phyloP scores from a whole-genome alignment of 2,113 vertebrate genomes.

The Pseudopipra pipra region DNA sequence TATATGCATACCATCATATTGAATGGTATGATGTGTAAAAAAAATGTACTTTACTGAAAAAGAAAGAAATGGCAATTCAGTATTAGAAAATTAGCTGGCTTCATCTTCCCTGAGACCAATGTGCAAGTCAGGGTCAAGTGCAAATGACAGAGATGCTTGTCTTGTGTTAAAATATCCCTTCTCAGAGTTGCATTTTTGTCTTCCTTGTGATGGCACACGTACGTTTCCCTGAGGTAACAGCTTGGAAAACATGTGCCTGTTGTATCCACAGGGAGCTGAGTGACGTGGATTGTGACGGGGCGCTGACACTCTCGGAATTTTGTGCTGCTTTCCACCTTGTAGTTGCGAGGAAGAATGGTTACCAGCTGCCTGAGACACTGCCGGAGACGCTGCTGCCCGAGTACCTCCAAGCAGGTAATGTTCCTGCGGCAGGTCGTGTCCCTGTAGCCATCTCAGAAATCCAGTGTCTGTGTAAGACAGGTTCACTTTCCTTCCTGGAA shows the following conservation, averaged over 20 bases:
- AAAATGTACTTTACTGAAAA: not conserved
- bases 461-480: fast-evolving
- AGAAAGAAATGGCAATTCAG: not conserved
- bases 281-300: constrained; percentile 91
- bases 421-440: fast-evolving
- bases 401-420: constrained; percentile 74
- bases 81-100: not conserved
- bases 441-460: not conserved
- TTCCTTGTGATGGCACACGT: fast-evolving
- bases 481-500: not conserved
- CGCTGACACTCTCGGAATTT: constrained; percentile 87
- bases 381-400: constrained; percentile 83
- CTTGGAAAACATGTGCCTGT: not conserved
- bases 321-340: constrained; percentile 95
- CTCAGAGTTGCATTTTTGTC: not conserved
- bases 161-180: not conserved
- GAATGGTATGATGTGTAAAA: not conserved
- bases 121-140: not conserved
- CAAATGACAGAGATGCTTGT: not conserved
- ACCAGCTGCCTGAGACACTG: constrained; percentile 86
- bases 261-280: constrained; percentile 86
- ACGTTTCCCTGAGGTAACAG: not conserved
- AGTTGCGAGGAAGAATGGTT: constrained; percentile 94
- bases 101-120: fast-evolving
- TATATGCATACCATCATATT: not conserved